Percentiles rank a stretch among this genome's conserved stretches.
These are phyloP conservation scores for Microcebus jonahi DNA, from an alignment of 2,113 vertebrate genomes.

Conservation along the genomic window DNA sequence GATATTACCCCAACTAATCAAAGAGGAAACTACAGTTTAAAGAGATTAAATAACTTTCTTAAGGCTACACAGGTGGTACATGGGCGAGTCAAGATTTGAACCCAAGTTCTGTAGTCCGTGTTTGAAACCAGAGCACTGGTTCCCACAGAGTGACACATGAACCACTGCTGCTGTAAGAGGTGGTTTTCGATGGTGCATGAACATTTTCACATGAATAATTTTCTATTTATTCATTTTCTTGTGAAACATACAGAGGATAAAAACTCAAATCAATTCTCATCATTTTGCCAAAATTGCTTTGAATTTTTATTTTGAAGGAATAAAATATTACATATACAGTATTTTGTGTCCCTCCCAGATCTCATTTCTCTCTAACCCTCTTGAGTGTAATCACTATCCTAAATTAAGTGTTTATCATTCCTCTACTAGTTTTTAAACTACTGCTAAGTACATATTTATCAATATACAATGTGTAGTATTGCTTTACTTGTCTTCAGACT, in stretches of 20 bases:
- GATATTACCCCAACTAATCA: background rate
- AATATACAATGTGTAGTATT: background rate
- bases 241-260: background rate
- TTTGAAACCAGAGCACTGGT: background rate
- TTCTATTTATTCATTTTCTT: background rate
- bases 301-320: slow-evolving; percentile 33
- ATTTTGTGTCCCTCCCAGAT: background rate
- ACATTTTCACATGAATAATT: background rate
- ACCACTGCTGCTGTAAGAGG: background rate
- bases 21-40: background rate
- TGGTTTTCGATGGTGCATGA: background rate
- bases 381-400: background rate
- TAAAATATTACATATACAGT: background rate
- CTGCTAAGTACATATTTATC: background rate
- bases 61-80: background rate
- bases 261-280: background rate
- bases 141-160: background rate
- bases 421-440: background rate
- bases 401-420: background rate
- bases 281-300: background rate
- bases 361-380: background rate
- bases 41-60: background rate
- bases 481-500: slow-evolving; percentile 10
- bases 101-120: background rate
- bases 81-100: background rate